phyloP scores from a whole-genome alignment of 2,113 vertebrate genomes.

The Condylura cristata region DNA sequence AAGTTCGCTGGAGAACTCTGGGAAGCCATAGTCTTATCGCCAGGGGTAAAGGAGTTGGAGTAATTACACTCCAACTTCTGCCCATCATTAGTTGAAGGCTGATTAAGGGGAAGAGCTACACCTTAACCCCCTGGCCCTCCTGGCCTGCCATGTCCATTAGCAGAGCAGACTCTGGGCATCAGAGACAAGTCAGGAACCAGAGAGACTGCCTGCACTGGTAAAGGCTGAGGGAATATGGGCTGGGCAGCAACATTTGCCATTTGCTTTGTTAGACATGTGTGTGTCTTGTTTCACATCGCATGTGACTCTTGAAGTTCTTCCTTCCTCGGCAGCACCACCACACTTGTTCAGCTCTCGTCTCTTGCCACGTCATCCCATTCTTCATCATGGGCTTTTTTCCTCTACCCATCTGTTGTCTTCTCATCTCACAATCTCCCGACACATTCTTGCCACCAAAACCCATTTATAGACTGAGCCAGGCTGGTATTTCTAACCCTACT shows the following conservation, averaged over 20 bases:
- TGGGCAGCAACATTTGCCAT: neutral
- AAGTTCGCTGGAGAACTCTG: neutral
- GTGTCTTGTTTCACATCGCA: neutral
- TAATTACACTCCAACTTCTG: neutral
- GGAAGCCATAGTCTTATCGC: neutral
- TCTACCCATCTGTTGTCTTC: neutral
- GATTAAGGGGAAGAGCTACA: neutral
- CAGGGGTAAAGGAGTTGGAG: neutral
- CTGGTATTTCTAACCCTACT: neutral
- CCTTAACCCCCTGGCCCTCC: neutral
- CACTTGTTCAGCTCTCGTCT: neutral
- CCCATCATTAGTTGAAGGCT: neutral
- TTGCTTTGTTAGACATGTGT: conserved; percentile 7
- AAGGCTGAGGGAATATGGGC: neutral
- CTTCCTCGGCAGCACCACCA: neutral
- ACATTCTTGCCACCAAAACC: neutral
- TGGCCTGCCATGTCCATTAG: neutral
- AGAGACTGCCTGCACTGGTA: neutral
- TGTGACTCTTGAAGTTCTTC: neutral
- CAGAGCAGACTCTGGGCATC: conserved; percentile 3
- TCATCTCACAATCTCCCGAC: neutral
- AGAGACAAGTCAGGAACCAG: conserved; percentile 26
- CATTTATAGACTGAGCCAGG: neutral
- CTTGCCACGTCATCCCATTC: neutral
- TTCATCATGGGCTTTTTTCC: neutral